Conservation (phyloP, 2,113 vertebrate species). For the Melanerpes formicivorus region DNA sequence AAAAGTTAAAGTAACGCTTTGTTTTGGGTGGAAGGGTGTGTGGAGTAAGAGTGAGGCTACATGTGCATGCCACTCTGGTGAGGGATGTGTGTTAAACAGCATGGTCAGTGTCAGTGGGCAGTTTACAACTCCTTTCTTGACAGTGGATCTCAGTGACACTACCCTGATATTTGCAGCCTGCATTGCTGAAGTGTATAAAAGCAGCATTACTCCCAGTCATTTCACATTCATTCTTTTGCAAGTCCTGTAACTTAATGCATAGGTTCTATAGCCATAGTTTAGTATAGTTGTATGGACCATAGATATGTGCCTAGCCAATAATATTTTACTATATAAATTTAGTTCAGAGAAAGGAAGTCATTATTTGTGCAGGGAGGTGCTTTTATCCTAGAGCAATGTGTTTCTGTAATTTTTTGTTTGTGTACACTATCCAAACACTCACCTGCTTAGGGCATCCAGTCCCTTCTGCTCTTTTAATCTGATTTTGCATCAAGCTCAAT, state of each 20-base stretch:
- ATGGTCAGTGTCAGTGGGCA: background rate
- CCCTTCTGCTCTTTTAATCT: background rate
- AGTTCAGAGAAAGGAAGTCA: background rate
- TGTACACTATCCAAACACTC: background rate
- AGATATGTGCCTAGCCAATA: fast-evolving
- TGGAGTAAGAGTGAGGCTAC: background rate
- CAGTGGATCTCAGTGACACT: background rate
- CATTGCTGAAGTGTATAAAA: background rate
- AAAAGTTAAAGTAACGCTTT: background rate
- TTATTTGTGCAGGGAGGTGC: background rate
- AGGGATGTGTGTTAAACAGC: background rate
- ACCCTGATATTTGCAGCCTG: background rate
- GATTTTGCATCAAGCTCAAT: background rate
- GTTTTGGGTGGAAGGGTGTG: background rate
- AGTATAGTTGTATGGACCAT: background rate
- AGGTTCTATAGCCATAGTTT: background rate
- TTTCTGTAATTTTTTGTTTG: background rate
- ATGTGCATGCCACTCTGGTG: background rate
- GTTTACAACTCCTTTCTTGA: background rate
- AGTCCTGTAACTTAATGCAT: background rate
- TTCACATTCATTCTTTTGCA: background rate
- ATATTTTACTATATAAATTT: background rate
- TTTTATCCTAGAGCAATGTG: background rate
- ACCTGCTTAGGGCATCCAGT: background rate
- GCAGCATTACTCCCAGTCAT: background rate